phyloP scores from a whole-genome alignment of 2,888 invertebrate genomes.

The Lasioglossum oenotherae region DNA sequence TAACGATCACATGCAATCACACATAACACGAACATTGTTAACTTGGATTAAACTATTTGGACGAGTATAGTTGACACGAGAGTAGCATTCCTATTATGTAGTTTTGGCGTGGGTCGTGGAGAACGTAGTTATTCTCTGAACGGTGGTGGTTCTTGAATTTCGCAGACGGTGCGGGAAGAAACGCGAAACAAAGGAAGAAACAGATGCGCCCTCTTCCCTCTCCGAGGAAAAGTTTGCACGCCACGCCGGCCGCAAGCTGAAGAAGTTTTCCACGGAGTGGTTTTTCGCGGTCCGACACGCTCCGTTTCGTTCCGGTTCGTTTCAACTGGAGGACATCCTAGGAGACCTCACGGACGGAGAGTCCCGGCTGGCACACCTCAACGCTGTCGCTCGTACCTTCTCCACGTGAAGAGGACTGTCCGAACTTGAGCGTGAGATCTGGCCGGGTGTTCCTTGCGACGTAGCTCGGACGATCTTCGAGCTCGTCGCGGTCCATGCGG shows the following conservation, averaged over 20 bases:
- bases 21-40: background rate
- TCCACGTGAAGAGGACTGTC: background rate
- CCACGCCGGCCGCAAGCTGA: constrained; percentile 2
- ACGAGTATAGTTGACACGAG: background rate
- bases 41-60: background rate
- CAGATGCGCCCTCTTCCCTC: constrained; percentile 23
- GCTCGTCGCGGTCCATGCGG: background rate
- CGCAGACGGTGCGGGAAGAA: background rate
- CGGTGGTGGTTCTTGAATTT: background rate
- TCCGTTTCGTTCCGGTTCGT: constrained; percentile 23
- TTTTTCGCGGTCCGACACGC: constrained; percentile 31
- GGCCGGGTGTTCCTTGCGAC: too few relatives aligned
- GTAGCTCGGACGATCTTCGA: background rate
- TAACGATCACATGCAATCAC: background rate
- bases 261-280: constrained; percentile 16
- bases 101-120: background rate
- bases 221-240: constrained; percentile 34
- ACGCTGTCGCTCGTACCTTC: background rate
- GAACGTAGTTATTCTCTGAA: background rate
- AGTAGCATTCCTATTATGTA: background rate
- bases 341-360: background rate
- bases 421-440: background rate
- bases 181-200: constrained; percentile 1
- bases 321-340: constrained; percentile 31
- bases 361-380: background rate